A percentile compares a stretch with the other conserved stretches of the same genome.
These are phyloP conservation scores for Capreolus pygargus DNA, from an alignment of 2,113 vertebrate species.

Conservation along the genomic window DNA sequence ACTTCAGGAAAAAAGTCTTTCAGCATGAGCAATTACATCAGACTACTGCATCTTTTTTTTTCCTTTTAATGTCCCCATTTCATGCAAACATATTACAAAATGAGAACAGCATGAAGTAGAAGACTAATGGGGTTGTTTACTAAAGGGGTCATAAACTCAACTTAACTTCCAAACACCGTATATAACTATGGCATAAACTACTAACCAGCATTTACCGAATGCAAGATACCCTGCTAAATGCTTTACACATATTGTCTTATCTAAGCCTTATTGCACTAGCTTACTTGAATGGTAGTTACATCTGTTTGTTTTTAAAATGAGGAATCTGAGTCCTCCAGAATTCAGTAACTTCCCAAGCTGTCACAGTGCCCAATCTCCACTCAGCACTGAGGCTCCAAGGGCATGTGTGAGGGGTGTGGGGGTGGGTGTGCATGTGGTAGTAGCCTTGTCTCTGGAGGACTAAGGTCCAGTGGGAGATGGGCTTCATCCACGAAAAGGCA, in stretches of 20 bases:
- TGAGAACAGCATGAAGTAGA: neutral
- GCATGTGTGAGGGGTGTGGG: fast-evolving
- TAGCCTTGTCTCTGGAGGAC: neutral
- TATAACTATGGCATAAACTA: neutral
- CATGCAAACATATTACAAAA: constrained; percentile 5
- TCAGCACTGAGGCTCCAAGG: neutral
- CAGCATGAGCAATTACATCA: neutral
- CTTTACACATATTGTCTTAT: neutral
- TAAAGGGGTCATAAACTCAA: neutral
- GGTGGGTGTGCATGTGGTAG: neutral
- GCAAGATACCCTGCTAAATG: fast-evolving
- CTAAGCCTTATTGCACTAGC: neutral
- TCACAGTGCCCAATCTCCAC: neutral
- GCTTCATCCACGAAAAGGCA: neutral
- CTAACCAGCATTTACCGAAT: neutral
- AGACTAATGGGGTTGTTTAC: neutral
- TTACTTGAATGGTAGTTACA: neutral
- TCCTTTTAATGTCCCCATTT: neutral
- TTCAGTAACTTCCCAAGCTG: neutral
- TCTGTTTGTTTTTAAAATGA: neutral
- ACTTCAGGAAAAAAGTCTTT: constrained; percentile 14
- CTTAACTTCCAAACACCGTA: neutral
- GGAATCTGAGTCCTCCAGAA: neutral
- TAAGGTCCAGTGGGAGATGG: neutral
- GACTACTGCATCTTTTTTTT: neutral